phyloP scores from a whole-genome alignment of 2,113 vertebrate genomes.

The Crotalus tigris region DNA sequence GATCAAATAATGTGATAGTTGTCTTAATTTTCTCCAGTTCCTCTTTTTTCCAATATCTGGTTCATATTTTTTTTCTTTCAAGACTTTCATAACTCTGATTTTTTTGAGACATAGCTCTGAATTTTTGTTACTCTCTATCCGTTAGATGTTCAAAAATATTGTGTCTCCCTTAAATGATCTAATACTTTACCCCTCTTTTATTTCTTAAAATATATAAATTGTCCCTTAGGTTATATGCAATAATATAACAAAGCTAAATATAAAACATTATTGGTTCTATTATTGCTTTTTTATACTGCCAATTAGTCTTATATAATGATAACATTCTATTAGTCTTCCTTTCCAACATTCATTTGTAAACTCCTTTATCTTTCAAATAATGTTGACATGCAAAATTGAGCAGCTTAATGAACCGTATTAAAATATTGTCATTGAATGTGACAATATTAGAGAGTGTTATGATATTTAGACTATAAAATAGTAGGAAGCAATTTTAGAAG shows the following conservation, averaged over 20 bases:
- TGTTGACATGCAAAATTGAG: neutral
- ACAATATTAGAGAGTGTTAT: neutral
- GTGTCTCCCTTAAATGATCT: neutral
- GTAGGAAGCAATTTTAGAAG: rapidly evolving
- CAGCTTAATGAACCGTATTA: neutral
- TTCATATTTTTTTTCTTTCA: neutral
- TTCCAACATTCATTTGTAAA: constrained; percentile 2
- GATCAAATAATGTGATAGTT: neutral
- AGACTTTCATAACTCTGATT: neutral
- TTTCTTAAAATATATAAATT: neutral
- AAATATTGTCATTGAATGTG: neutral
- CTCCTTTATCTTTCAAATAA: neutral
- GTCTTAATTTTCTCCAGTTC: neutral
- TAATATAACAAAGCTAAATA: neutral
- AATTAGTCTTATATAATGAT: neutral
- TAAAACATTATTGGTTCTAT: neutral
- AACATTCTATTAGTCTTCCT: neutral
- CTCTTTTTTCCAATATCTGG: neutral
- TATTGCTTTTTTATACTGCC: neutral
- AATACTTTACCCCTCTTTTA: neutral
- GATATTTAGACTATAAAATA: neutral
- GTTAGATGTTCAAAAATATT: neutral
- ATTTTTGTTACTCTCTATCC: neutral
- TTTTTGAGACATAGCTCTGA: neutral
- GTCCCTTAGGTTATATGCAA: neutral